Conservation (phyloP, 1,140 invertebrate species). For the Cylas formicarius region DNA sequence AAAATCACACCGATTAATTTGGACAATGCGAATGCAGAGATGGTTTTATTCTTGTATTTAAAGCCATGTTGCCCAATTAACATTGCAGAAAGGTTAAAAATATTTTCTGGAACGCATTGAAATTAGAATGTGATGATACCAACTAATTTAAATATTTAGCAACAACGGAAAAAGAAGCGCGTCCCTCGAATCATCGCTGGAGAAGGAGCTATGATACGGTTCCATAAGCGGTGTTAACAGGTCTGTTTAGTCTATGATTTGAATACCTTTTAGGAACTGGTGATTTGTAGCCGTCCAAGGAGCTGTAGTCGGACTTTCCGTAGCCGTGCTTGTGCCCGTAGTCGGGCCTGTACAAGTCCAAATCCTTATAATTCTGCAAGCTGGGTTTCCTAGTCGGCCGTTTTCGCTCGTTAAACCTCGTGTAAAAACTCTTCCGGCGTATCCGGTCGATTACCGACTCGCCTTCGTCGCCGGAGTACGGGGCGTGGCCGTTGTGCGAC, state of each 20-base stretch:
- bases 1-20: constrained; percentile 2
- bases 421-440: constrained; percentile 79
- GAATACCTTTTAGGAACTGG: constrained; percentile 13
- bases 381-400: constrained; percentile 44
- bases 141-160: no score
- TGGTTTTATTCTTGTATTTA: no score
- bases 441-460: constrained; percentile 71
- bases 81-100: no score
- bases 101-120: no score
- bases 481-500: constrained; percentile 44
- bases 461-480: constrained; percentile 39
- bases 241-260: not conserved
- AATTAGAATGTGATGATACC: no score
- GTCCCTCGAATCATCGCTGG: no score
- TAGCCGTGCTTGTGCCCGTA: constrained; percentile 28
- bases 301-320: constrained; percentile 31
- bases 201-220: no score
- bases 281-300: constrained; percentile 29
- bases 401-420: constrained; percentile 75
- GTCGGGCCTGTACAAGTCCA: constrained; percentile 31
- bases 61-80: no score
- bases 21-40: no score
- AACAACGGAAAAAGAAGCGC: no score
- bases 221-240: not conserved
- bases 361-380: constrained; percentile 32